Conservation (phyloP, 2,797 vertebrate species). For the Tamandua tetradactyla region DNA sequence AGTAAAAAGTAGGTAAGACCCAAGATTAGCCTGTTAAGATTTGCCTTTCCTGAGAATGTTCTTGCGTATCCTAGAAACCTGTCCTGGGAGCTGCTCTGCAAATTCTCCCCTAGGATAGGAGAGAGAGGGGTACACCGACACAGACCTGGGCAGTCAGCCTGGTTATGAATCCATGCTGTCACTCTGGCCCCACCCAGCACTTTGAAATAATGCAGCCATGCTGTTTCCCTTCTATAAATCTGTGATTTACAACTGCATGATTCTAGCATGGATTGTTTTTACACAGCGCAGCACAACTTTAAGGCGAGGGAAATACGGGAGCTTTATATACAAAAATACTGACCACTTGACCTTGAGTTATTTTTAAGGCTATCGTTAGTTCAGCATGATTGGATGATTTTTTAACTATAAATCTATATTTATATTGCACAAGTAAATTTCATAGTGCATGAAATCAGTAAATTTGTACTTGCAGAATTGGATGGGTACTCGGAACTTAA, state of each 20-base stretch:
- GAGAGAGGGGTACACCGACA: accelerated
- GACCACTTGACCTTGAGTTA: neutral
- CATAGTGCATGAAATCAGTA: neutral
- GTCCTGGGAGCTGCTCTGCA: neutral
- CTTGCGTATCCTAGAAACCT: accelerated
- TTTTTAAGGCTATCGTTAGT: neutral
- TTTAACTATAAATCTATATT: neutral
- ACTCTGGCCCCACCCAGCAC: neutral
- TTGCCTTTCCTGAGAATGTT: neutral
- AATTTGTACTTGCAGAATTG: neutral
- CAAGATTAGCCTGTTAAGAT: neutral
- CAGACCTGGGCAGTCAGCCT: neutral
- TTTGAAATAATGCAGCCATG: neutral
- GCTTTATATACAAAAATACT: neutral
- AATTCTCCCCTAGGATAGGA: neutral
- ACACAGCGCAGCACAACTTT: neutral
- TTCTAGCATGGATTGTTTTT: neutral
- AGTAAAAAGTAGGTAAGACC: neutral
- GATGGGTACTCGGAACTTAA: neutral
- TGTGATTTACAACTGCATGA: neutral
- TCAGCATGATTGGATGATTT: neutral
- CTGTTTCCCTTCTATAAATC: neutral
- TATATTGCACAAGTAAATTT: neutral
- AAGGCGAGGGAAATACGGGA: neutral
- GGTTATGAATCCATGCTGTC: neutral